Conservation (phyloP, 2,888 invertebrate species). For the Argynnis bischoffii region DNA sequence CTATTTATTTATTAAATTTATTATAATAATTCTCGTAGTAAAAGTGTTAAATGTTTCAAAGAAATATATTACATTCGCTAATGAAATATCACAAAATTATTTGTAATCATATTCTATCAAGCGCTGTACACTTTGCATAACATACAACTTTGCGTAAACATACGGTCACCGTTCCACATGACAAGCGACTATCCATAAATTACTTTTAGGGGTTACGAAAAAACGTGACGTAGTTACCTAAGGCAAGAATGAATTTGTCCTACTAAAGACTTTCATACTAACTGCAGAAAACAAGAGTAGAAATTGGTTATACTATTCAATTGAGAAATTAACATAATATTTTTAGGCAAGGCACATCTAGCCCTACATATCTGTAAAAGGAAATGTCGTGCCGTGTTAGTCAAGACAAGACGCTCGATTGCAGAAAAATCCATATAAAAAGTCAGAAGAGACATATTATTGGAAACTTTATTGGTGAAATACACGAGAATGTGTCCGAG, state of each 20-base stretch:
- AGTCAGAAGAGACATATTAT: conserved; percentile 29
- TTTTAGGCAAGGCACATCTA: conserved; percentile 49
- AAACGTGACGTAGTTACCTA: neutral
- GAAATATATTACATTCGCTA: neutral
- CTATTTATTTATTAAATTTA: too few species aligned
- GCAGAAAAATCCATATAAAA: conserved; percentile 47
- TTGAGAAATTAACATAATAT: conserved; percentile 52
- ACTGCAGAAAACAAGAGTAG: neutral
- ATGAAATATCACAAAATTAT: conserved; percentile 20
- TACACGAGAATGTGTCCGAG: conserved; percentile 18
- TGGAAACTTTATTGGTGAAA: conserved; percentile 36
- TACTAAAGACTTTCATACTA: conserved; percentile 37
- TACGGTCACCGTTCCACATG: conserved; percentile 29
- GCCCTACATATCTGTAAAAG: conserved; percentile 51
- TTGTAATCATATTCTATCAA: conserved; percentile 32
- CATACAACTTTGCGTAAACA: conserved; percentile 34
- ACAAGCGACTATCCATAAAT: conserved; percentile 18
- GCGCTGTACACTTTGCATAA: conserved; percentile 31
- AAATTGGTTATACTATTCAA: conserved; percentile 3
- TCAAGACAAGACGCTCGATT: conserved; percentile 36
- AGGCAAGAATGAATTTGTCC: conserved; percentile 32
- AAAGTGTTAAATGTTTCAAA: too few species aligned
- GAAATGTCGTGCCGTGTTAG: conserved; percentile 43
- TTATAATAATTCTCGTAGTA: too few species aligned
- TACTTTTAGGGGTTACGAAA: conserved; percentile 9